Percentiles rank a stretch among this genome's conserved stretches.
Conservation (phyloP, 64 coral and sea anemone genomes). For the Porites australiensis region DNA sequence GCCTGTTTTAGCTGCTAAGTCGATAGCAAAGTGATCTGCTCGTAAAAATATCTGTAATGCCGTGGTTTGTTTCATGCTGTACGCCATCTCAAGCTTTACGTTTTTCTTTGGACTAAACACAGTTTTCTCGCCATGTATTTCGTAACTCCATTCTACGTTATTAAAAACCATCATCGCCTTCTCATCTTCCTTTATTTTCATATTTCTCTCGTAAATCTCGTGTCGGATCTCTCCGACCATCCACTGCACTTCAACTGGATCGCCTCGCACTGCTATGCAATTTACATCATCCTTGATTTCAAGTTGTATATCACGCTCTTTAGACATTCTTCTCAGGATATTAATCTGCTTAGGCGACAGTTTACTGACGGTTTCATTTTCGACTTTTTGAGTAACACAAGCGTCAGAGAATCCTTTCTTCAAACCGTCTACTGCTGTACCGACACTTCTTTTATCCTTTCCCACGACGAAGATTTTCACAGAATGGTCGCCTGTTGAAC, state of each 20-base stretch:
- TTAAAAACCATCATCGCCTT: not conserved
- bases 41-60: not conserved
- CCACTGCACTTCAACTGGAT: constrained; percentile 21
- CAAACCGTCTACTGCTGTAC: not conserved
- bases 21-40: not conserved
- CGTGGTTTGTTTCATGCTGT: not conserved
- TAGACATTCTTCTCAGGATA: not conserved
- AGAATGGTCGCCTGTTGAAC: not conserved
- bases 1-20: not conserved
- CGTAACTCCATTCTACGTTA: not conserved
- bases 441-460: constrained; percentile 20
- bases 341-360: constrained; percentile 22
- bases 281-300: constrained; percentile 32
- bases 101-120: not conserved
- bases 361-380: constrained; percentile 2
- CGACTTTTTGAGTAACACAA: constrained; percentile 30
- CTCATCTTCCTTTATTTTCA: not conserved
- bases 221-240: constrained; percentile 35
- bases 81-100: not conserved
- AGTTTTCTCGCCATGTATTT: not conserved
- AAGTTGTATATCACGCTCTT: constrained; percentile 39
- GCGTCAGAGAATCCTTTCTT: constrained; percentile 54
- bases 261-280: constrained; percentile 41
- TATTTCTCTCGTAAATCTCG: constrained; percentile 30
- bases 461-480: constrained; percentile 26